A percentile compares a stretch with the other conserved stretches of the same genome.
phyloP scores from a whole-genome alignment of 35 echinoderm and acorn worm genomes.

The Ptychodera flava region DNA sequence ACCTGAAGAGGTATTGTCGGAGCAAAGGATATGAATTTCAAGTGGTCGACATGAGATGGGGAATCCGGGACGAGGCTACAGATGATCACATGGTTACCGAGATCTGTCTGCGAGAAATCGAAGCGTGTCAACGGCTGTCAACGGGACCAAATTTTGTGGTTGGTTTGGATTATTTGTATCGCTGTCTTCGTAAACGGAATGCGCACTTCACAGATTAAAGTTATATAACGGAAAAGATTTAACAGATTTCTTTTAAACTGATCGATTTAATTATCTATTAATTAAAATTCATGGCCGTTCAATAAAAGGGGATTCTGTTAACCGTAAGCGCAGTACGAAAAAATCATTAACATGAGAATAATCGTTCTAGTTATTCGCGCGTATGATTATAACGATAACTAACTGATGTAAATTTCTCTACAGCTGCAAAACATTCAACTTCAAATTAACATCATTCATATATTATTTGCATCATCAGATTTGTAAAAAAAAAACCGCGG shows the following conservation, averaged over 20 bases:
- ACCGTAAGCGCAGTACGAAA: neutral
- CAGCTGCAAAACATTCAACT: neutral
- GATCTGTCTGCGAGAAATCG: slow-evolving; percentile 75
- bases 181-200: no score
- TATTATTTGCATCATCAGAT: neutral
- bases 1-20: slow-evolving; percentile 57
- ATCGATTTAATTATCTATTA: neutral
- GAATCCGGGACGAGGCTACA: slow-evolving; percentile 65
- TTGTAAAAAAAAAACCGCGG: neutral
- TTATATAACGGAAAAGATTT: neutral
- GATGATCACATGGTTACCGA: slow-evolving; percentile 75
- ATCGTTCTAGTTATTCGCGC: neutral
- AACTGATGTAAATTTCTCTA: neutral
- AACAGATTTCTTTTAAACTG: neutral
- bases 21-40: slow-evolving; percentile 75
- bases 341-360: neutral
- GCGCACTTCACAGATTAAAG: no score
- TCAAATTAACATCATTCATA: neutral
- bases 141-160: slow-evolving; percentile 93
- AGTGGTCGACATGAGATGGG: slow-evolving; percentile 97
- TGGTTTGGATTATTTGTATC: neutral
- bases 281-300: neutral
- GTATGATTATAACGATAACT: neutral
- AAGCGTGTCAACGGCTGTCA: slow-evolving; percentile 69
- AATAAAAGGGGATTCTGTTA: neutral